Conservation (phyloP, 2,797 vertebrate species). For the Ctenosaura bakeri region DNA sequence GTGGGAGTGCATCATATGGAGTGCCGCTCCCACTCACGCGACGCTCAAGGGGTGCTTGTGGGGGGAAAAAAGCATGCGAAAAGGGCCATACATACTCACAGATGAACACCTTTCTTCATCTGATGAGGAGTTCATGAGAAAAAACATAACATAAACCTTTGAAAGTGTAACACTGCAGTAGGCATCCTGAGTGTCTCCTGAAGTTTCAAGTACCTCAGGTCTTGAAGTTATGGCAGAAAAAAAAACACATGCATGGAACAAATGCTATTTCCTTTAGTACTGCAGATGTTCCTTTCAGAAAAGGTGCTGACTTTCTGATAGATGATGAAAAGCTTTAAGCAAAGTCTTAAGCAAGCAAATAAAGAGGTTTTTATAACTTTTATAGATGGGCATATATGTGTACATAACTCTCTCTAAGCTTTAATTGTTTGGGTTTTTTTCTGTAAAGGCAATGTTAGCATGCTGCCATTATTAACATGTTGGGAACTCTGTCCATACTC, state of each 20-base stretch:
- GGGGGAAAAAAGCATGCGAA: no score
- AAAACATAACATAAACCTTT: no score
- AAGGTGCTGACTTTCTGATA: neutral
- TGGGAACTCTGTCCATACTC: neutral
- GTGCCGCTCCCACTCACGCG: no score
- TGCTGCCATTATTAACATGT: slow-evolving; percentile 14
- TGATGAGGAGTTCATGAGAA: no score
- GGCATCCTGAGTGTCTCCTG: no score
- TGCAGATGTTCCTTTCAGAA: slow-evolving; percentile 22
- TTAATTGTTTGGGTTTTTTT: slow-evolving; percentile 59
- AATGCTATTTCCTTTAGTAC: neutral
- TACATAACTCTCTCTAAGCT: slow-evolving; percentile 17
- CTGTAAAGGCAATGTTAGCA: slow-evolving; percentile 40
- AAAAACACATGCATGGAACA: neutral
- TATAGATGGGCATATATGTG: slow-evolving; percentile 35
- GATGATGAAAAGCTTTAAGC: slow-evolving; percentile 28
- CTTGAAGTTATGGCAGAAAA: neutral
- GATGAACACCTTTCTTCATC: no score
- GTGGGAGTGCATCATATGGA: no score
- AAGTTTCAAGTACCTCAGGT: neutral
- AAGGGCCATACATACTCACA: no score
- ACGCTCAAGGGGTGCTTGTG: no score
- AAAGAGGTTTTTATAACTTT: slow-evolving; percentile 31
- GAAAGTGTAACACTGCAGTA: no score
- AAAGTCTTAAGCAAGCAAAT: slow-evolving; percentile 43